A percentile compares a stretch with the other conserved stretches of the same genome.
Conservation (phyloP, 1,140 invertebrate species). For the Lordiphosa collinella region DNA sequence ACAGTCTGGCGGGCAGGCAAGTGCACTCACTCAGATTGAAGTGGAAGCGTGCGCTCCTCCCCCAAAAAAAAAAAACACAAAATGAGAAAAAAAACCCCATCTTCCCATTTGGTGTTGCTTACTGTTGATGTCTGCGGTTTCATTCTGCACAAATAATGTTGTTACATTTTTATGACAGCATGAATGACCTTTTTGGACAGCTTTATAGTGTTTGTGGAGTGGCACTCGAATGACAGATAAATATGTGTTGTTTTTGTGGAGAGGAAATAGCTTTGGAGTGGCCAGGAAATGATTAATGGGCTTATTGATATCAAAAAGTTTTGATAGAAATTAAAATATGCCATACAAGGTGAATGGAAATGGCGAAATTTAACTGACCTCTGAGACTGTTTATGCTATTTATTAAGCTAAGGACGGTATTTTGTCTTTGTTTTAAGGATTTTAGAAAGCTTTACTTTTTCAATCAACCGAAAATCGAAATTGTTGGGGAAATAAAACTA, state of each 20-base stretch:
- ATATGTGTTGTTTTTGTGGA: constrained; percentile 3
- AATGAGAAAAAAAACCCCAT: constrained; percentile 23
- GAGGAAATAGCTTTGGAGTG: constrained; percentile 43
- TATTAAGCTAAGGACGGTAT: too few species aligned
- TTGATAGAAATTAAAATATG: constrained; percentile 9
- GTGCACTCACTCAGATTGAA: constrained; percentile 35
- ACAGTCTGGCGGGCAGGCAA: constrained; percentile 24
- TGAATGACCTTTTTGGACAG: constrained; percentile 41
- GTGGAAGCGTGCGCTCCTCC: constrained; percentile 35
- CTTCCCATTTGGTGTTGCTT: constrained; percentile 11
- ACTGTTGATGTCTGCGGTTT: constrained; percentile 14
- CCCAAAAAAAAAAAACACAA: neutral
- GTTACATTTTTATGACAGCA: constrained; percentile 55
- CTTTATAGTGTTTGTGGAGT: constrained; percentile 1
- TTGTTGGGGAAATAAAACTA: too few species aligned
- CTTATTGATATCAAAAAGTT: constrained; percentile 26
- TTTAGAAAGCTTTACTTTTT: too few species aligned
- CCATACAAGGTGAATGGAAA: constrained; percentile 18
- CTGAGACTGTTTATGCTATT: too few species aligned
- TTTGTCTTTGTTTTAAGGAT: too few species aligned
- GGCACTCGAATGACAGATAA: constrained; percentile 4
- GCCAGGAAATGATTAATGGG: constrained; percentile 60
- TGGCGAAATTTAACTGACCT: neutral
- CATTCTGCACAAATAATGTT: constrained; percentile 50
- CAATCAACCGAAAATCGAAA: too few species aligned